Conservation (phyloP, 2,113 vertebrate genomes). For the Ceratotherium simum region DNA sequence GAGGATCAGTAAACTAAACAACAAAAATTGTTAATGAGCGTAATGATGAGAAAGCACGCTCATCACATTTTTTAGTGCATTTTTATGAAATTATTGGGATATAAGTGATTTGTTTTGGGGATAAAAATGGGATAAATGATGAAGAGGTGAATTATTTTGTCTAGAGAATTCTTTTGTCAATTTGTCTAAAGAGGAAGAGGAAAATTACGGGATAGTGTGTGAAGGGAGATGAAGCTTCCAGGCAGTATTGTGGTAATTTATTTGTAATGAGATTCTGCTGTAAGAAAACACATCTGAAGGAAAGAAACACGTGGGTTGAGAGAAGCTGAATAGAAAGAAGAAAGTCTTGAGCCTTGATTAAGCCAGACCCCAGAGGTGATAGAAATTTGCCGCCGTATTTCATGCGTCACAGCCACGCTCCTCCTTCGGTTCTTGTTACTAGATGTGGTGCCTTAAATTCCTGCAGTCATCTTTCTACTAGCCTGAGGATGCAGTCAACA, state of each 20-base stretch:
- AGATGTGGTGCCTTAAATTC: background rate
- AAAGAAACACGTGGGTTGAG: background rate
- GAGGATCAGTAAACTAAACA: background rate
- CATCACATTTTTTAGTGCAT: background rate
- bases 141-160: background rate
- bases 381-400: background rate
- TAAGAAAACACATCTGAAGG: background rate
- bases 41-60: background rate
- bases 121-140: background rate
- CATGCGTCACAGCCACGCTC: background rate
- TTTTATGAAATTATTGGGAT: background rate
- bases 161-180: background rate
- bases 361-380: background rate
- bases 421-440: background rate
- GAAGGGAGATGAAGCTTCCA: background rate
- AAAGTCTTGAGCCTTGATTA: background rate
- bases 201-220: background rate
- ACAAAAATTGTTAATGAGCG: background rate
- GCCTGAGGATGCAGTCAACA: background rate
- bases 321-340: background rate
- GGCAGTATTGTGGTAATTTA: background rate
- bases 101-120: background rate
- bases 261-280: background rate
- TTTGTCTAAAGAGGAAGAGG: background rate
- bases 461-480: background rate